phyloP scores from a whole-genome alignment of 2,113 vertebrate species.

The Saimiri boliviensis region DNA sequence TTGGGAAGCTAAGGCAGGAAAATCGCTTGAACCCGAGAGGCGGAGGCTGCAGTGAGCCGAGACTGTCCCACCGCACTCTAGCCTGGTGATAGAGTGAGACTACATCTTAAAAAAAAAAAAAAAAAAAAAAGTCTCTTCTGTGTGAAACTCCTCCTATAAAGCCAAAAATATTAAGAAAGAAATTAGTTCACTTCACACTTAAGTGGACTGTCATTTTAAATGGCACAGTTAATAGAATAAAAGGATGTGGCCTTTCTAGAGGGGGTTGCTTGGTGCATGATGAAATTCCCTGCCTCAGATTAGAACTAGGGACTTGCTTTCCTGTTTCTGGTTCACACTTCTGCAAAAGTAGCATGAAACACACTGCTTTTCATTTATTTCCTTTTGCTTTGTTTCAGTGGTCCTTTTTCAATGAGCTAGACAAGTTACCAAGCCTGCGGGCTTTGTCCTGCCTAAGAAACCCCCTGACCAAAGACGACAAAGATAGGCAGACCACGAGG shows the following conservation, averaged over 20 bases:
- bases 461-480: slow-evolving; percentile 84
- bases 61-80: too few species aligned
- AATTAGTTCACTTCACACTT: not conserved
- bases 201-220: not conserved
- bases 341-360: not conserved
- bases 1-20: too few species aligned
- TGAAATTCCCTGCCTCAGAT: not conserved
- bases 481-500: slow-evolving; percentile 82
- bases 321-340: not conserved
- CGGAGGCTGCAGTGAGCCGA: too few species aligned
- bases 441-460: slow-evolving; percentile 88
- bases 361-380: not conserved
- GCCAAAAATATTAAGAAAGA: not conserved
- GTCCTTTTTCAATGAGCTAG: slow-evolving; percentile 92
- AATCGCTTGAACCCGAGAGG: too few species aligned
- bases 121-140: not conserved
- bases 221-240: too few species aligned
- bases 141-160: not conserved
- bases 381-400: slow-evolving; percentile 85
- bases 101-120: not conserved
- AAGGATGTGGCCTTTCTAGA: not conserved
- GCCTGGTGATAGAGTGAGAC: too few species aligned
- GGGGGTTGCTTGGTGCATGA: accelerated
- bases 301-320: not conserved
- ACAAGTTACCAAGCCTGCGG: slow-evolving; percentile 87